Base-by-base conservation (phyloP, 2,797 vertebrate genomes). In the Aythya fuligula region DNA sequence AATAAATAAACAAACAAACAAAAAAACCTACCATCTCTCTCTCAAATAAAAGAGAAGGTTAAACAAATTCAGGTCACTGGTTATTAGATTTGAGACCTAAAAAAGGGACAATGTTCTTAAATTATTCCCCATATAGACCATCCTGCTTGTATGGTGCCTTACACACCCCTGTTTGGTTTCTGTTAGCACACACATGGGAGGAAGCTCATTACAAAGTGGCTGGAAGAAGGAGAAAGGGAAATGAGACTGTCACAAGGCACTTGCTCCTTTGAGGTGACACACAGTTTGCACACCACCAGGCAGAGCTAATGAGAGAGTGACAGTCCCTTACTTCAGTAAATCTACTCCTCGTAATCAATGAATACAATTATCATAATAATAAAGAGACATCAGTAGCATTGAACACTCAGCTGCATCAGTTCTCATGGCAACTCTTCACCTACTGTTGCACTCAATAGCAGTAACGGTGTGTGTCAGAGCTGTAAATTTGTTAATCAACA, bases 401-500 rank as follows among this genome's bases (percentile, higher is more conserved):
- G 82, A 93, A 87, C 36, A 61, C 36, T 91, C 61, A 76, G 74
- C 73, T 81, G 43, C n/a, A 86, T 67, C 73, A 27, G 87, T 93
- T 95, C 91, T 94, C 91, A 93, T 91, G 85, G 85, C 74, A 96
- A 94, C 90, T 91, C 87, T 82, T 94, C 94, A 91, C 92, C 80
- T 94, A 64, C 34, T 93, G 28, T 60, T 87, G 56, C 61, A 86
- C 83, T 94, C 61, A 64, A 79, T 94, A 90, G 54, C 64, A 81
- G 80, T 73, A 94, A 74, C 43, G 67, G 28, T 90, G 77, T 79
- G 94, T 93, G 89, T 90, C 79, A 94, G 71, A 91, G 57, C 57
- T 79, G 60, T 71, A 88, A 84, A 94, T 96, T 91, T 94, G 80
- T 93, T 96, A 96, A 94, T 95, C 95, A 90, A 85, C 90, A 74